Conservation (phyloP, 2,888 invertebrate species). For the Rambutsinella grinnellia region DNA sequence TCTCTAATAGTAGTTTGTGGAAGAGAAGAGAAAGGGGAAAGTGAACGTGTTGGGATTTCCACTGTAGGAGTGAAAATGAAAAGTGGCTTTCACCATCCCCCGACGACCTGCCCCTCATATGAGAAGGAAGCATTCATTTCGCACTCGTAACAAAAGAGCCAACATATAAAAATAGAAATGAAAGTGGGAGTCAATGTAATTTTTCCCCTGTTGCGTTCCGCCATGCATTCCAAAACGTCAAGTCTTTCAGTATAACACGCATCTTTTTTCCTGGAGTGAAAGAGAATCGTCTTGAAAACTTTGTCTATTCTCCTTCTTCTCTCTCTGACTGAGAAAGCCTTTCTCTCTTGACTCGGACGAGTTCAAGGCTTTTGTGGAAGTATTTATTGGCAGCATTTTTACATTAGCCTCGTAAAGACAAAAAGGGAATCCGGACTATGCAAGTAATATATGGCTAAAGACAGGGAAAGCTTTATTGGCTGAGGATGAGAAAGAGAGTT, state of each 20-base stretch:
- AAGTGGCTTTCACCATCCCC: conserved; percentile 54
- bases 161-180: conserved; percentile 15
- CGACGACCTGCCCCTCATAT: conserved; percentile 37
- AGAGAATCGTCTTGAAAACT: conserved; percentile 8
- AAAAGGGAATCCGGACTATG: background rate
- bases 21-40: conserved; percentile 14
- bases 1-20: background rate
- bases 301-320: background rate
- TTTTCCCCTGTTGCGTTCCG: conserved; percentile 59
- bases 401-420: background rate
- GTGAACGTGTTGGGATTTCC: conserved; percentile 56
- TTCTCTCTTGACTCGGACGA: background rate
- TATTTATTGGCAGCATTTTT: conserved; percentile 5
- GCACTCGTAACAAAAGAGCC: conserved; percentile 6
- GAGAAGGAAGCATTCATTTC: conserved; percentile 39
- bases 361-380: background rate
- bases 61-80: conserved; percentile 55
- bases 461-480: background rate
- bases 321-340: background rate
- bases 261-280: conserved; percentile 1
- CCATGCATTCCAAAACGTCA: conserved; percentile 26
- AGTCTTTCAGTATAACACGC: conserved; percentile 17
- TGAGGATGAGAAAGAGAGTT: background rate
- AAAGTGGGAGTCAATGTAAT: conserved; percentile 44
- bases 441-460: background rate